phyloP scores from a whole-genome alignment of 2,113 vertebrate genomes.

The Setophaga coronata region DNA sequence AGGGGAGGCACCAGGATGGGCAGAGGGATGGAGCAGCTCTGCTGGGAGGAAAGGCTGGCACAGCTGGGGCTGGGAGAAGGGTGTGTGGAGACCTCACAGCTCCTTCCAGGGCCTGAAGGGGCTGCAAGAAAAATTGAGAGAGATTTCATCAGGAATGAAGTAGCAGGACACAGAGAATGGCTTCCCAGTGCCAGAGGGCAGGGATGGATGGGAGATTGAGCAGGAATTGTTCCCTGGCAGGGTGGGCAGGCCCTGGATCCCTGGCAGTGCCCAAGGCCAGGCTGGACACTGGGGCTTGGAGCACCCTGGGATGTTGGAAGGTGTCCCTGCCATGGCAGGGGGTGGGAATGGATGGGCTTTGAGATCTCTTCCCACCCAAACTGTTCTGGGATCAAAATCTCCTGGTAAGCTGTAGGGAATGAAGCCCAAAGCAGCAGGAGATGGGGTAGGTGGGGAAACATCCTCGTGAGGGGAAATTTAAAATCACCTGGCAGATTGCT shows the following conservation, averaged over 20 bases:
- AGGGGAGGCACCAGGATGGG: background rate
- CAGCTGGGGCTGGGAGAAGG: background rate
- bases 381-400: background rate
- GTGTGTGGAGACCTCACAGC: background rate
- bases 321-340: background rate
- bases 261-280: background rate
- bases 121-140: background rate
- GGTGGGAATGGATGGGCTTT: background rate
- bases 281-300: background rate
- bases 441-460: no score
- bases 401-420: background rate
- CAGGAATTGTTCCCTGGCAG: background rate
- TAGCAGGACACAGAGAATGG: background rate
- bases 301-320: rapidly evolving
- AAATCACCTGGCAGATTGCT: background rate
- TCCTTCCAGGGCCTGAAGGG: background rate
- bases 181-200: background rate
- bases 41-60: background rate
- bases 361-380: background rate
- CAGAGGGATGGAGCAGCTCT: no score
- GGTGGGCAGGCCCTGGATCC: background rate
- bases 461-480: rapidly evolving
- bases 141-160: background rate
- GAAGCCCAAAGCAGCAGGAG: background rate
- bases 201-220: rapidly evolving